Percentiles rank a stretch among this genome's conserved stretches.
These are phyloP conservation scores for Podargus strigoides DNA, from an alignment of 2,797 vertebrate species.

Conservation along the genomic window DNA sequence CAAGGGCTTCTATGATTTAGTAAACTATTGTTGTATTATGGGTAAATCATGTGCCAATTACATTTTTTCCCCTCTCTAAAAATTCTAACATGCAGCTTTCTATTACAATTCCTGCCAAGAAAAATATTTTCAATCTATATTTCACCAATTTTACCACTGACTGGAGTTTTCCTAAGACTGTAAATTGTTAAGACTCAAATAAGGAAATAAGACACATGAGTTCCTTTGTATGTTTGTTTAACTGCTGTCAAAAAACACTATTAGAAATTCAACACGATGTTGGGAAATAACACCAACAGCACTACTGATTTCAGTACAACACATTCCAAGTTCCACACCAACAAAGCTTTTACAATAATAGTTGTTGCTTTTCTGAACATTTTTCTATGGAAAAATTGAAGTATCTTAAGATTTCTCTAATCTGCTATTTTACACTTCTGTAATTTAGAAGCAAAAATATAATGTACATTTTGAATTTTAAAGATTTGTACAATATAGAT, in stretches of 20 bases:
- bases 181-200: slow-evolving; percentile 14
- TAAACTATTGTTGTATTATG: neutral
- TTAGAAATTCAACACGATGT: neutral
- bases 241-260: neutral
- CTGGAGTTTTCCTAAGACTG: slow-evolving; percentile 33
- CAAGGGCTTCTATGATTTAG: slow-evolving; percentile 15
- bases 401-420: neutral
- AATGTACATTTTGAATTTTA: neutral
- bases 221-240: neutral
- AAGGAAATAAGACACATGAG: slow-evolving; percentile 21
- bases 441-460: neutral
- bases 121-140: slow-evolving; percentile 8
- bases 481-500: neutral
- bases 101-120: neutral
- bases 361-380: neutral
- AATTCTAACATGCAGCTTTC: neutral
- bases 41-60: neutral
- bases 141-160: slow-evolving; percentile 14
- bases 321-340: neutral
- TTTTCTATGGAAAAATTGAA: neutral
- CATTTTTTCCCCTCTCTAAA: neutral
- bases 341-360: neutral
- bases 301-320: neutral
- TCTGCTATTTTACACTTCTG: neutral
- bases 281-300: neutral